Percentiles rank a stretch among this genome's conserved stretches.
These are phyloP conservation scores for Plebejus anna DNA, from an alignment of 2,888 invertebrate species.

Conservation along the genomic window DNA sequence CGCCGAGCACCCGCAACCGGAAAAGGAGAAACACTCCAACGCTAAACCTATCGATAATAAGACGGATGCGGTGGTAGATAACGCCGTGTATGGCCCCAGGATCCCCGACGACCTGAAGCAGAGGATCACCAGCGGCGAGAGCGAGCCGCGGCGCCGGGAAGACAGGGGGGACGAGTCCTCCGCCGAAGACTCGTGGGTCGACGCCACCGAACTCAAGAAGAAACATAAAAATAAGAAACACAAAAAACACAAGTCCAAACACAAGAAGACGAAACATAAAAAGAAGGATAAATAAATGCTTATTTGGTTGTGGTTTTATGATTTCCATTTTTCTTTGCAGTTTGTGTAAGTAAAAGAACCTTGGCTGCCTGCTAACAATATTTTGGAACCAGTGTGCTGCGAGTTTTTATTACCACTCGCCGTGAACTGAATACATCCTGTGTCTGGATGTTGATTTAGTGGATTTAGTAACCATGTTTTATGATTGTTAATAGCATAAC, in stretches of 20 bases:
- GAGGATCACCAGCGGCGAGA: slow-evolving; percentile 27
- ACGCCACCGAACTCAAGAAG: slow-evolving; percentile 61
- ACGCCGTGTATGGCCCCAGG: slow-evolving; percentile 78
- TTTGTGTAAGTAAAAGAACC: neutral
- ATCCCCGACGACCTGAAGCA: slow-evolving; percentile 71
- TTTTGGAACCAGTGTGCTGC: neutral
- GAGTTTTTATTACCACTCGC: neutral
- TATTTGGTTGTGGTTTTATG: neutral
- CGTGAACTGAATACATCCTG: too few species aligned
- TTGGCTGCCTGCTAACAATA: neutral
- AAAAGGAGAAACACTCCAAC: slow-evolving; percentile 36
- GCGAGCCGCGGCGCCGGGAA: slow-evolving; percentile 46
- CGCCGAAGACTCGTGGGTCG: slow-evolving; percentile 75
- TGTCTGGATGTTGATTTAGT: too few species aligned
- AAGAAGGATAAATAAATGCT: slow-evolving; percentile 58
- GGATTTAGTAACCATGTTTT: too few species aligned
- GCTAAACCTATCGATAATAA: slow-evolving; percentile 34
- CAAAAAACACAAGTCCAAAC: slow-evolving; percentile 67
- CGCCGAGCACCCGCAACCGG: slow-evolving; percentile 33
- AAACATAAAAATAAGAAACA: slow-evolving; percentile 70
- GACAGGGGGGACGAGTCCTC: slow-evolving; percentile 50
- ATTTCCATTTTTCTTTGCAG: neutral
- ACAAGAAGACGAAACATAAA: slow-evolving; percentile 66
- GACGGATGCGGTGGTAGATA: slow-evolving; percentile 34
- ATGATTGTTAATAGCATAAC: too few species aligned